Percentiles rank a stretch among this genome's conserved stretches.
Conservation (phyloP, 2,797 vertebrate species). For the Spheniscus humboldti region DNA sequence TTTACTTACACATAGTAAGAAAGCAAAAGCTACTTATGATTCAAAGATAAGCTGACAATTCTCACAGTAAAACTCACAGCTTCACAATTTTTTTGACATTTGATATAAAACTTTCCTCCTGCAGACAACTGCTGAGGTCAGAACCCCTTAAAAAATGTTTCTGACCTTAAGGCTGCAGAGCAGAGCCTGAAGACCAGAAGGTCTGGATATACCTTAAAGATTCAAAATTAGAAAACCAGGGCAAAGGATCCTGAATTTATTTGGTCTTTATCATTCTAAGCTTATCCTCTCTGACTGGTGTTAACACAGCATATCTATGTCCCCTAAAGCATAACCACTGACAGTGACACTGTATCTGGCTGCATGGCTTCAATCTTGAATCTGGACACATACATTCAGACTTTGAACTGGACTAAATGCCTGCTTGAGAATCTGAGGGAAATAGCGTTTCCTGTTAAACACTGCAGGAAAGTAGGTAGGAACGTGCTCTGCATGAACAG, state of each 20-base stretch:
- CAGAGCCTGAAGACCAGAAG: not conserved
- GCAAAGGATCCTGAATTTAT: not conserved
- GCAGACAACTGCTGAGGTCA: not conserved
- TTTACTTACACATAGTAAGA: not conserved
- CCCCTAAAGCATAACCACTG: not conserved
- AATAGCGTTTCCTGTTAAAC: not conserved
- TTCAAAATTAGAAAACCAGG: not conserved
- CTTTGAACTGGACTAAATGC: not conserved
- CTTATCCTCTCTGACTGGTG: not conserved
- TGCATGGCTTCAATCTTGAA: not conserved
- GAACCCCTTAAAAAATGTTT: not conserved
- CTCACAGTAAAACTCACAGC: not conserved
- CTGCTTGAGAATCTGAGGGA: not conserved
- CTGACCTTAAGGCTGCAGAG: not conserved
- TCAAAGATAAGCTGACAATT: not conserved
- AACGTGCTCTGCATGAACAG: not conserved
- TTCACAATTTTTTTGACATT: not conserved
- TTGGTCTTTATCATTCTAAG: not conserved
- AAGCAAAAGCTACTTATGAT: not conserved
- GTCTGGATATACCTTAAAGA: not conserved
- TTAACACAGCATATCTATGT: not conserved
- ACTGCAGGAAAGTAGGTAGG: not conserved
- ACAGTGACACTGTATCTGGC: not conserved
- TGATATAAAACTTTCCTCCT: not conserved
- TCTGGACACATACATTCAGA: not conserved